These are phyloP conservation scores for Orestias chungarensis DNA, from an alignment of 2,797 vertebrate species.

Conservation along the genomic window DNA sequence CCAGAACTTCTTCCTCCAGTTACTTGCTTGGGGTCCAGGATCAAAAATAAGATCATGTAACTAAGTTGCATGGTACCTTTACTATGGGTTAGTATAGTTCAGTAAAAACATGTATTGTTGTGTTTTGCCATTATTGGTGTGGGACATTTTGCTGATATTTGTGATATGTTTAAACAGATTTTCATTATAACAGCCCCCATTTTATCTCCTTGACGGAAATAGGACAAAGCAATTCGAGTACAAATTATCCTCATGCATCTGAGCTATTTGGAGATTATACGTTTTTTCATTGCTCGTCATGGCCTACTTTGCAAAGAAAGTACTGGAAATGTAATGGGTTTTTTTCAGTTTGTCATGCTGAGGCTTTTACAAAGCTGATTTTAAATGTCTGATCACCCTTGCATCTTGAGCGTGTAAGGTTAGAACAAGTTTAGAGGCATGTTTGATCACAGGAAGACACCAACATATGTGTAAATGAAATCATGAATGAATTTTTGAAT, in stretches of 20 bases:
- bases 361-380: conserved; percentile 16
- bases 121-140: neutral
- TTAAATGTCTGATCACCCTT: neutral
- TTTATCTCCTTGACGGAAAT: conserved; percentile 31
- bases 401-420: conserved; percentile 4
- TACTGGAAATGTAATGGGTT: conserved; percentile 15
- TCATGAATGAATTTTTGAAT: conserved; percentile 62
- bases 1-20: neutral
- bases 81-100: neutral
- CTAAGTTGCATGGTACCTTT: neutral
- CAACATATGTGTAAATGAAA: conserved; percentile 36
- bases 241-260: conserved; percentile 33
- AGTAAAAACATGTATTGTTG: neutral
- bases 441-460: conserved; percentile 22
- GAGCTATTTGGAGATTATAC: conserved; percentile 49
- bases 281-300: conserved; percentile 13
- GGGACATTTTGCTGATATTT: neutral
- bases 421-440: conserved; percentile 12
- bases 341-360: conserved; percentile 9
- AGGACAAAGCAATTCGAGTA: conserved; percentile 41
- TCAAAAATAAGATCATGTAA: neutral
- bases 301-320: conserved; percentile 48
- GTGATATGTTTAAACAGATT: conserved; percentile 27
- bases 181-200: conserved; percentile 25
- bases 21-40: neutral